A percentile compares a stretch with the other conserved stretches of the same genome.
These are phyloP conservation scores for Phalloptychus januarius DNA, from an alignment of 2,797 vertebrate species.

Conservation along the genomic window DNA sequence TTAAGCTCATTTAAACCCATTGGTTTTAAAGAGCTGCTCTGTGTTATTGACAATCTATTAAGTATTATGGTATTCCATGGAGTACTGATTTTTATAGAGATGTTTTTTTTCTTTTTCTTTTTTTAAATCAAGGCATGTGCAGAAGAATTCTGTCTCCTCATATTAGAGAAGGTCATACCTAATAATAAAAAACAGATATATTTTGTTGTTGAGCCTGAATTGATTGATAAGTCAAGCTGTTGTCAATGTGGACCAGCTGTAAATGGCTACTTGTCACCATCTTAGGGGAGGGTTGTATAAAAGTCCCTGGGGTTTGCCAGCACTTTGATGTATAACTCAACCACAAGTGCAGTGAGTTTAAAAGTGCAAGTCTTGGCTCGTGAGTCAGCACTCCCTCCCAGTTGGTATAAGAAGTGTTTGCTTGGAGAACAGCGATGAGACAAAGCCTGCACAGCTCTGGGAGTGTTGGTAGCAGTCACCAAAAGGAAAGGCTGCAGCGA, in stretches of 20 bases:
- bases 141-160: background rate
- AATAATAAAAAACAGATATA: background rate
- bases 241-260: background rate
- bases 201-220: background rate
- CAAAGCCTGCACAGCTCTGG: constrained; percentile 50
- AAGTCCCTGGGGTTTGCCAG: constrained; percentile 8
- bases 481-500: constrained; percentile 45
- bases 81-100: background rate
- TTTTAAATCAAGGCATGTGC: background rate
- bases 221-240: background rate
- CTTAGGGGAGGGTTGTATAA: constrained; percentile 4
- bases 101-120: background rate
- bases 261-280: constrained; percentile 1
- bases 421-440: constrained; percentile 55
- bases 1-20: constrained; percentile 52
- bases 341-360: constrained; percentile 35
- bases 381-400: constrained; percentile 60
- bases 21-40: background rate
- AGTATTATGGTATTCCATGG: background rate
- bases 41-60: background rate
- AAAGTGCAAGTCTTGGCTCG: constrained; percentile 52
- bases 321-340: constrained; percentile 35
- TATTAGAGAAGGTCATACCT: background rate
- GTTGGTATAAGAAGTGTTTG: constrained; percentile 63
- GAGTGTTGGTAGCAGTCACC: constrained; percentile 48